Conservation (phyloP, 2,888 invertebrate genomes). For the Charanyca ferruginea region DNA sequence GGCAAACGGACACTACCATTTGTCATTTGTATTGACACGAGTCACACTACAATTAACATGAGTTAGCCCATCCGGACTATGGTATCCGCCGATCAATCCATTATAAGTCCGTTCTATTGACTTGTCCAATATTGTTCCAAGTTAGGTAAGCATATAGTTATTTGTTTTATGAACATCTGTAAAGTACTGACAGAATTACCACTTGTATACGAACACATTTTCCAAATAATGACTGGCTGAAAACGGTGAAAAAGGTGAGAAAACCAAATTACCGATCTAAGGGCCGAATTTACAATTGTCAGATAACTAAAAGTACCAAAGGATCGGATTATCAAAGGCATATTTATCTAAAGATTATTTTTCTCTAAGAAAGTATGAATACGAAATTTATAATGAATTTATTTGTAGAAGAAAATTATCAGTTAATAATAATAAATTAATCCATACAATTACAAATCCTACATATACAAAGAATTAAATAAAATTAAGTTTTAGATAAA, state of each 20-base stretch:
- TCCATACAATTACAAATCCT: no score
- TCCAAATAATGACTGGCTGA: background rate
- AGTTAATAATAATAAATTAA: no score
- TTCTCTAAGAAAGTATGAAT: no score
- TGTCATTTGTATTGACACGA: constrained; percentile 63
- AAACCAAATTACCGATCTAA: no score
- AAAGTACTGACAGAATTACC: constrained; percentile 14
- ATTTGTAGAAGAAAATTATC: no score
- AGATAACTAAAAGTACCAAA: no score
- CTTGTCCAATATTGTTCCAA: constrained; percentile 36
- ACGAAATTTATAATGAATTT: no score
- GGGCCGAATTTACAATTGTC: no score
- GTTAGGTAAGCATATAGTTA: background rate
- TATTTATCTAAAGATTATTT: no score
- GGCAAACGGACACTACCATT: constrained; percentile 60
- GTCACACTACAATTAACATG: constrained; percentile 69
- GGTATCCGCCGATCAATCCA: constrained; percentile 67
- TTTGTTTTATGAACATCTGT: background rate
- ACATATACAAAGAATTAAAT: no score
- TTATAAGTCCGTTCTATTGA: constrained; percentile 47
- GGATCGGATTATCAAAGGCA: no score
- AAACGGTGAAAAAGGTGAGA: background rate
- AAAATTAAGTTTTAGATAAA: no score
- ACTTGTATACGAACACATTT: background rate
- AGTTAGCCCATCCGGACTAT: constrained; percentile 57